Base-by-base conservation (phyloP, 2,113 vertebrate genomes). In the Porphyrio hochstetteri region DNA sequence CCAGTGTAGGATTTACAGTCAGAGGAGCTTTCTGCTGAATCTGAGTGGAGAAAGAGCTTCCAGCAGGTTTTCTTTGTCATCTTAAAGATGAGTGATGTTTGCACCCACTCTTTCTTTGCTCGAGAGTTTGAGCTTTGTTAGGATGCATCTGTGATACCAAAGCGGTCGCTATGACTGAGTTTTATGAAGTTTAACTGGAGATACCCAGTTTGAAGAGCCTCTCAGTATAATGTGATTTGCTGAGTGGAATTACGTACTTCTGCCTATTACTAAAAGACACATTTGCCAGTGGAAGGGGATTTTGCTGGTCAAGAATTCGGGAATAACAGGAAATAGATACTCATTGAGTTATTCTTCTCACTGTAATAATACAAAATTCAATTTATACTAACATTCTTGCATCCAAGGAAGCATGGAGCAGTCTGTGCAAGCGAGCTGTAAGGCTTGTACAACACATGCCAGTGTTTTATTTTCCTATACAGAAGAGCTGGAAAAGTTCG, bases 1-100 rank as follows among this genome's bases (percentile, higher is more conserved):
- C 53, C 46, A 69, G 10, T 52, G 13, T 48, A 52, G 25, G 38
- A 84, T 69, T 63, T 70, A 35, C 2, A 5, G 72, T 29, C 61
- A 55, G n/a, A 76, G 57, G 27, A 60, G 48, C 40, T 92, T 85
- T 61, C 55, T 86, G 36, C 36, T 86, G 50, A 94, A 93, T 38
- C 65, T 76, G 57, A 94, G 77, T 35, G 75, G 38, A 35, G 65
- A 50, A 46, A 33, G 24, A 78, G 31, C 38, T 87, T 89, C 79
- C 61, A 44, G 12, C 19, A 27, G 23, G 27, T 63, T 71, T 85
- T 63, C 50, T 70, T n/a, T 64, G 33, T 68, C 3, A 15, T 52
- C 94, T 72, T 55, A 85, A 87, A 57, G 29, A 23, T 2, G 2
- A 77, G 19, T 44, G 31, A 65, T 70, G 19, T 56, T 94, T 88